phyloP scores from a whole-genome alignment of 2,113 vertebrate species.

The Pomatostomus ruficeps region DNA sequence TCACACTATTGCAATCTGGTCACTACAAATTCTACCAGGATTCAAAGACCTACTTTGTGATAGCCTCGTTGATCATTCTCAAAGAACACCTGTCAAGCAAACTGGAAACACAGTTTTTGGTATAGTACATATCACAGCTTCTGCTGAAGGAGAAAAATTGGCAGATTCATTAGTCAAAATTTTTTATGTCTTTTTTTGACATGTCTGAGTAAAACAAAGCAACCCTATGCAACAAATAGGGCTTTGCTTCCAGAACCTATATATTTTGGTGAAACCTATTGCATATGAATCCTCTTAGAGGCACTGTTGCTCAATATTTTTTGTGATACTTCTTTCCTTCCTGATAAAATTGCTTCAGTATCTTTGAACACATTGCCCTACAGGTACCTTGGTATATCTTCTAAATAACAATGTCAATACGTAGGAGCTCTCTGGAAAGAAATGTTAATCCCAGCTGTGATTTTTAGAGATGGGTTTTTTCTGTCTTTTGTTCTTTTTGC shows the following conservation, averaged over 20 bases:
- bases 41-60: not conserved
- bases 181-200: not conserved
- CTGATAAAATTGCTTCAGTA: not conserved
- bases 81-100: not conserved
- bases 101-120: not conserved
- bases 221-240: not conserved
- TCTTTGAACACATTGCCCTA: not conserved
- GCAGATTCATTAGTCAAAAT: not conserved
- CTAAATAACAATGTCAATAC: not conserved
- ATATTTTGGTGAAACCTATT: not conserved
- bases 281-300: conserved; percentile 23
- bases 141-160: not conserved
- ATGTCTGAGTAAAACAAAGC: not conserved
- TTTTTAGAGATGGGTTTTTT: not conserved
- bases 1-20: not conserved
- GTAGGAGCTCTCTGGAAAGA: not conserved
- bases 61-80: not conserved
- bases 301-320: conserved; percentile 33
- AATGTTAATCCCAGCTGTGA: not conserved
- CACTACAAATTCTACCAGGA: not conserved
- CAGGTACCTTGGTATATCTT: not conserved
- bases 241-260: not conserved
- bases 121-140: not conserved
- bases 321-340: not conserved
- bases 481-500: not conserved